A percentile compares a stretch with the other conserved stretches of the same genome.
phyloP scores from a whole-genome alignment of 2,888 invertebrate species.

The Pomacea canaliculata region DNA sequence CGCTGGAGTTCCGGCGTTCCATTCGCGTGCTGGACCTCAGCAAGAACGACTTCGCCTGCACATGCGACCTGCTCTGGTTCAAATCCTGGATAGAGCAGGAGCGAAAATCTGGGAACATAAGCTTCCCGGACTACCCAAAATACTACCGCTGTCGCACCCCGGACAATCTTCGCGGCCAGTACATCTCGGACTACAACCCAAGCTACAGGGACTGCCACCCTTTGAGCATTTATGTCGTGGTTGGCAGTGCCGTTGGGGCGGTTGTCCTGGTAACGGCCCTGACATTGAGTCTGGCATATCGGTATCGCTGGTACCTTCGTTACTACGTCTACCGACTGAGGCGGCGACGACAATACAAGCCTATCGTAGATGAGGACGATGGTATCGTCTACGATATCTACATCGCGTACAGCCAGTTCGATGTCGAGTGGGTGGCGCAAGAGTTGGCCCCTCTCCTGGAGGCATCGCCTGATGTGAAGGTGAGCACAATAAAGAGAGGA shows the following conservation, averaged over 20 bases:
- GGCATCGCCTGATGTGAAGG: no score
- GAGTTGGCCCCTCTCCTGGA: conserved; percentile 6
- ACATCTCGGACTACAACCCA: background rate
- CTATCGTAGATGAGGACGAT: background rate
- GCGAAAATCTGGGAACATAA: background rate
- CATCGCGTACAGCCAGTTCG: conserved; percentile 7
- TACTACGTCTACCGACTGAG: conserved; percentile 14
- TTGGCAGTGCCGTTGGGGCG: background rate
- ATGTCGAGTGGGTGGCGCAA: conserved; percentile 3
- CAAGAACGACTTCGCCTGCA: conserved; percentile 11
- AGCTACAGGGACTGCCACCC: background rate
- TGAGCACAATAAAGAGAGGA: no score
- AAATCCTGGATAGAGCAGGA: no score
- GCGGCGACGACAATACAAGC: background rate
- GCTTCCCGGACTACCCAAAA: background rate
- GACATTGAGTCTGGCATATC: background rate
- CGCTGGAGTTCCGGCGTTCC: conserved; percentile 2
- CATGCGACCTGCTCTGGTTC: conserved; percentile 20
- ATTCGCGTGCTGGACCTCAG: conserved; percentile 1
- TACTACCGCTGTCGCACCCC: conserved; percentile 11
- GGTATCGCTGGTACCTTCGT: conserved; percentile 14
- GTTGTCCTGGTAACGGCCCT: background rate
- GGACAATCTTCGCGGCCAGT: background rate
- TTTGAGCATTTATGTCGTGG: background rate
- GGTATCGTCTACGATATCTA: conserved; percentile 1